Base-by-base conservation (phyloP, 2,113 vertebrate genomes). In the Notiomystis cincta region DNA sequence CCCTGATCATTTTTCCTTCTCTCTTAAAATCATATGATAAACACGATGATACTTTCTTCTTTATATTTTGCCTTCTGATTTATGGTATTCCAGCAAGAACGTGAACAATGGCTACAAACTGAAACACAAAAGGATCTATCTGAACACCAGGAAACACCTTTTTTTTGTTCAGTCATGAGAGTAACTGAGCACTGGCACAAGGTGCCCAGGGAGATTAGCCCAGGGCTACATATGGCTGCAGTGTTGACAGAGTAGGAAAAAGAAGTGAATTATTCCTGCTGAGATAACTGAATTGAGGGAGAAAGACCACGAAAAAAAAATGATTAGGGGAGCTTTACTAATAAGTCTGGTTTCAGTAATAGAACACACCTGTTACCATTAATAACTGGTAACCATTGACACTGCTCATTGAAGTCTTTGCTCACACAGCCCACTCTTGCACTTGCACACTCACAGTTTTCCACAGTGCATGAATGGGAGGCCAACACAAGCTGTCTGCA, bases 391-490 rank as follows among this genome's bases (percentile, higher is more conserved):
- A 75, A 57, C 15, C 13, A 24, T 37, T 82, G 16, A 44, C 24
- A 20, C 18, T 56, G 64, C 15, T 16, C 20, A 40, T 5, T 57
- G 14, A 19, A 13, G n/a, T 17, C 42, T 72, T 47, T 38, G 17
- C 40, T 79, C 65, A 66, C 20, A 27, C 20, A 91, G 66, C 51
- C 71, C 66, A 21, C 31, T 60, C 27, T 28, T 54, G 51, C 19
- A 7, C 60, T 83, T 50, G 37, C 53, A 84, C 38, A 6, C 60
- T 42, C 25, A 31, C 37, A 21, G 23, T 22, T 51, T 38, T 16
- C 25, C 30, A 18, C 13, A 28, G 7, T 13, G 48, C 22, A n/a
- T 0, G 0, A 38, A 31, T 45, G 48, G 30, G 31, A 76, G 13
- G 15, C 20, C 62, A 83, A 25, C 10, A 44, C 20, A 77, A 82